A percentile compares a stretch with the other conserved stretches of the same genome.
These are phyloP conservation scores for Merodon equestris DNA, from an alignment of 2,888 invertebrate genomes.

Conservation along the genomic window DNA sequence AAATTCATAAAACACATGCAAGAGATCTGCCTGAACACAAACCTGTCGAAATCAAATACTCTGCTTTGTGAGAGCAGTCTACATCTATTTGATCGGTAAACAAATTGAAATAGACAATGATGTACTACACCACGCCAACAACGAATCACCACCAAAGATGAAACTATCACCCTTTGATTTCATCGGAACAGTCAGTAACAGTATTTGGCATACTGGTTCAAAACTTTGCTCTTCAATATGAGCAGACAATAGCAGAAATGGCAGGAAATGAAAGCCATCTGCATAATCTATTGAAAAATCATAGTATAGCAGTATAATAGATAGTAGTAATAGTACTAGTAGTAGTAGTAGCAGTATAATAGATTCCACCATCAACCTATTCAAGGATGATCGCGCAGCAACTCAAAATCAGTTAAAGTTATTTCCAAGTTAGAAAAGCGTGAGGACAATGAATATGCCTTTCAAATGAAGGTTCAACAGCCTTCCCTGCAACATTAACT, in stretches of 20 bases:
- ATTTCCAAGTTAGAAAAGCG: too few relatives aligned
- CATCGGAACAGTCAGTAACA: slow-evolving; percentile 12
- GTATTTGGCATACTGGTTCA: slow-evolving; percentile 8
- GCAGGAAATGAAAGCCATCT: not conserved
- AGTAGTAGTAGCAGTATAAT: too few relatives aligned
- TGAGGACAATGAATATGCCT: too few relatives aligned
- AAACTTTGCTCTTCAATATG: slow-evolving; percentile 9
- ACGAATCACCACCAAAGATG: slow-evolving; percentile 1
- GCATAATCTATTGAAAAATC: too few relatives aligned
- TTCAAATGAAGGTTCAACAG: too few relatives aligned
- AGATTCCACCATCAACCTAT: too few relatives aligned
- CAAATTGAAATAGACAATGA: slow-evolving; percentile 9
- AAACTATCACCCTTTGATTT: slow-evolving; percentile 7
- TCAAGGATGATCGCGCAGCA: too few relatives aligned
- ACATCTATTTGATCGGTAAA: slow-evolving; percentile 3
- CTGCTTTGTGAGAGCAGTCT: slow-evolving; percentile 8
- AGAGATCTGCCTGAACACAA: slow-evolving; percentile 3
- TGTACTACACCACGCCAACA: slow-evolving; percentile 1
- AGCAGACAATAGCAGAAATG: slow-evolving; percentile 7
- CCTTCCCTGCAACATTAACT: slow-evolving; percentile 1
- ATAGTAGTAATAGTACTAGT: too few relatives aligned
- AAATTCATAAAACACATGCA: not conserved
- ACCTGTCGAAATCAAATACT: slow-evolving; percentile 10
- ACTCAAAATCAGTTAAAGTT: too few relatives aligned
- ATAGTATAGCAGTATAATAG: too few relatives aligned